Evolutionary conservation across 1,140 invertebrate species (phyloP).

Genomic region (Mesaphorura yosii): DNA sequence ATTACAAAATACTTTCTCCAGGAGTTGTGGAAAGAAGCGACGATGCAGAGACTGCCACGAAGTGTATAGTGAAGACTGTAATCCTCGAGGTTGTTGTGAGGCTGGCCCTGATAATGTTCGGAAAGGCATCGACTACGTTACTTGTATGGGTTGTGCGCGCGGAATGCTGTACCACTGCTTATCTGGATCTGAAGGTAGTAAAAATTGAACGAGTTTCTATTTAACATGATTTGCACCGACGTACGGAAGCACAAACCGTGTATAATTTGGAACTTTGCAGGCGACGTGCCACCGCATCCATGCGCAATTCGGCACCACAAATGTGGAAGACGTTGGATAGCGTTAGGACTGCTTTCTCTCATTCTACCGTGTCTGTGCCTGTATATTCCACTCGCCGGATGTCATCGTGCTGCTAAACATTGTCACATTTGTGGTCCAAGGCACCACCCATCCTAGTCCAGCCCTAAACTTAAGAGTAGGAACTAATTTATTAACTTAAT

Average conservation of each 20-base stretch:
- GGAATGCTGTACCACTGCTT: constrained; percentile 88
- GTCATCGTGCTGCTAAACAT: constrained; percentile 47
- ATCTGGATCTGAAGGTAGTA: constrained; percentile 66
- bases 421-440: constrained; percentile 25
- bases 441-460: constrained; percentile 28
- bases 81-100: constrained; percentile 53
- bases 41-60: constrained; percentile 30
- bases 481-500: no score
- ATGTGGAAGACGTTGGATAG: constrained; percentile 57
- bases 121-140: constrained; percentile 64
- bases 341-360: constrained; percentile 68
- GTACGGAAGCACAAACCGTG: no score
- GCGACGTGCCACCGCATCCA: constrained; percentile 57
- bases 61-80: constrained; percentile 39
- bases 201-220: no score
- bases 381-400: constrained; percentile 67
- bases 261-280: no score
- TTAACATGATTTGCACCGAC: no score
- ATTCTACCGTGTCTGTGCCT: constrained; percentile 87
- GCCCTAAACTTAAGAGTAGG: no score
- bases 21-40: constrained; percentile 28
- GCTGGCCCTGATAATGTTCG: constrained; percentile 74
- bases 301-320: constrained; percentile 55
- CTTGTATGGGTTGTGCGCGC: constrained; percentile 69
- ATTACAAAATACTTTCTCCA: constrained; percentile 1